Evolutionary conservation across 2,113 vertebrate genomes (phyloP), one percentile per base, ranked within the genome.

Genomic region (Cololabis saira): DNA sequence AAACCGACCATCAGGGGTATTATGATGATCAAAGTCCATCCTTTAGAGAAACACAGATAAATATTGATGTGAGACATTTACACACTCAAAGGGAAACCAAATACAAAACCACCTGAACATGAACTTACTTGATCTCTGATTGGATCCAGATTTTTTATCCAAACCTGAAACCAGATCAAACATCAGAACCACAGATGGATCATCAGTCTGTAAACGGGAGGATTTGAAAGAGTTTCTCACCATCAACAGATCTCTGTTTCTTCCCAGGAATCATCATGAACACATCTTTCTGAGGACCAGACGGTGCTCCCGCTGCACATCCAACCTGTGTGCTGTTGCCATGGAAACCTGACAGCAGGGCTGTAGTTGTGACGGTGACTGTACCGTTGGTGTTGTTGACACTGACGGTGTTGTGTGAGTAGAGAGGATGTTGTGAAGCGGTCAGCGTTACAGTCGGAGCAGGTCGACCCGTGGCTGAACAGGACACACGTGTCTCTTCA

Each of bases 401-500:
- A 0, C 5, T 74, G 54, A 40, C 43, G 11, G 48, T 24, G 49
- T 22, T 0, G 17, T 59, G 10, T 4, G 67, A 65, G 17, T 30
- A 9, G 41, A n/a, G 0, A 22, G 57, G n/a, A 54, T 27, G 11
- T 17, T 6, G 21, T 4, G 40, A 9, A 24, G 62, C 44, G 3
- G 2, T 41, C 33, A 82, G 47, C 0, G 67, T 78, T 0, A 84
- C 52, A 1, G 48, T 66, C 42, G 81, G 84, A 71, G 71, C 74
- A 47, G 87, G 84, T 21, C 54, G 67, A 43, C 65, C 79, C 22
- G 70, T 84, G 58, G 61, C 83, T 19, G 76, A 86, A 73, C 87
- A 84, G 61, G 76, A 71, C 50, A 89, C 71, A 0, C 42, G 1
- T 2, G 18, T 22, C 30, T 61, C 69, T 4, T 12, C 71, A 57